Evolutionary conservation across 2,888 invertebrate genomes (phyloP), one percentile per base, ranked within the genome.

Genomic region (Drosophila lutescens): DNA sequence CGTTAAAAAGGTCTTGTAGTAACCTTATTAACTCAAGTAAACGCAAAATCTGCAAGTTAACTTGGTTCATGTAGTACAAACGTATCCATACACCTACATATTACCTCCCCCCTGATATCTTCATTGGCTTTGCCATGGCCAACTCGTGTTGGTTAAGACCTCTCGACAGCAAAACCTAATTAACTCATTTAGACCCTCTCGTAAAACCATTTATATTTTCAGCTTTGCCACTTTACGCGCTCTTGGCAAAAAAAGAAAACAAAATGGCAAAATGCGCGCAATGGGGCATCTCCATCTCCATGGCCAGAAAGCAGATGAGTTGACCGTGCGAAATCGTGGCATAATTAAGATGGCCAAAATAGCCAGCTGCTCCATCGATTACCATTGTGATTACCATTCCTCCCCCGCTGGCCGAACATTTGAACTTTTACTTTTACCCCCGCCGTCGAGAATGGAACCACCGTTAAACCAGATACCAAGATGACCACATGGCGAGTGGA

Each of bases 341-440:
- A 55, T 69, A 55, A 69, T 66, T 66, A 55, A 44, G 56, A 40
- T 34, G 46, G 69, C 34, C 34, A 55, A 69, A 47, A 54, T 20
- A 49, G 54, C 36, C n/a, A 32, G 36, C 53, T 26, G 34, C 43
- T 47, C 59, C 36, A 57, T 60, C 54, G 40, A 62, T 53, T 47
- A n/a, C n/a, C n/a, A n/a, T n/a, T 26, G 44, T 30, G 44, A 57
- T 69, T 61, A 34, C 34, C 38, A 44, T 17, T 62, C 47, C 26
- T 36, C 49, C 34, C 59, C 47, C 26, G 46, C 47, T 40, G 41
- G 51, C 50, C 32, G 30, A 17, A 20, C 46, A 49, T 62, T 69
- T 61, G 32, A 65, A 82, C 81, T 88, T 82, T 82, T 82, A 82
- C 81, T 82, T 82, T 81, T 68, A 50, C 59, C 26, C 26, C 49